Evolutionary conservation across 2,113 vertebrate genomes (phyloP).

Genomic region (Calidris pygmaea): DNA sequence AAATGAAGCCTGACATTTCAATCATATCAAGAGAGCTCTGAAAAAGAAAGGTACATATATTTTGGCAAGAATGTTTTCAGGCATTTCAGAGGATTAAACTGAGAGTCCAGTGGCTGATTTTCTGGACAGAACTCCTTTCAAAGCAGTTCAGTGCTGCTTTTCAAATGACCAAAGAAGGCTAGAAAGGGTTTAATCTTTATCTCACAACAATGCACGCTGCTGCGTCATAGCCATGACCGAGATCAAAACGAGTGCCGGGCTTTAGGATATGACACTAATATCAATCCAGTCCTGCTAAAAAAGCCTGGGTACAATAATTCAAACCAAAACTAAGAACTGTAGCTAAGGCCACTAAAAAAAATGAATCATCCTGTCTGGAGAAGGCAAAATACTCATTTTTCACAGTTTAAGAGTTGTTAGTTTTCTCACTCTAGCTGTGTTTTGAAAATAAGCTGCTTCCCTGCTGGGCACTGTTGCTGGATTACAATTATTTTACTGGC

Average conservation of each 20-base stretch:
- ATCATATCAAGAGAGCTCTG: conserved; percentile 61
- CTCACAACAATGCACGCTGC: background rate
- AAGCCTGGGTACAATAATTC: background rate
- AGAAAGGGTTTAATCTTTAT: background rate
- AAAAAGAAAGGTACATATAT: background rate
- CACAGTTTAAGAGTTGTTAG: background rate
- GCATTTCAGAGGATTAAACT: background rate
- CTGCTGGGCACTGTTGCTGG: conserved; percentile 47
- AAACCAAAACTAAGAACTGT: background rate
- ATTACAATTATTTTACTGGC: conserved; percentile 32
- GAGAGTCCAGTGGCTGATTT: background rate
- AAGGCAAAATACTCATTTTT: conserved; percentile 17
- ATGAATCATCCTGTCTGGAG: background rate
- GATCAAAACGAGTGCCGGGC: background rate
- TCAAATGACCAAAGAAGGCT: background rate
- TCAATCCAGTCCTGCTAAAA: background rate
- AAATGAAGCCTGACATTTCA: conserved; percentile 76
- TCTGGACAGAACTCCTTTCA: background rate
- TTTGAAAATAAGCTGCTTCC: conserved; percentile 48
- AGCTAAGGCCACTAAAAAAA: background rate
- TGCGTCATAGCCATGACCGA: background rate
- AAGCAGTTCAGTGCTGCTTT: background rate
- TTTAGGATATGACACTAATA: background rate
- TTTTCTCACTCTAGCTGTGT: background rate
- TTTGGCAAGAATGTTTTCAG: background rate